Evolutionary conservation across 2,113 vertebrate species (phyloP).

Genomic region (Puffinus mauretanicus): DNA sequence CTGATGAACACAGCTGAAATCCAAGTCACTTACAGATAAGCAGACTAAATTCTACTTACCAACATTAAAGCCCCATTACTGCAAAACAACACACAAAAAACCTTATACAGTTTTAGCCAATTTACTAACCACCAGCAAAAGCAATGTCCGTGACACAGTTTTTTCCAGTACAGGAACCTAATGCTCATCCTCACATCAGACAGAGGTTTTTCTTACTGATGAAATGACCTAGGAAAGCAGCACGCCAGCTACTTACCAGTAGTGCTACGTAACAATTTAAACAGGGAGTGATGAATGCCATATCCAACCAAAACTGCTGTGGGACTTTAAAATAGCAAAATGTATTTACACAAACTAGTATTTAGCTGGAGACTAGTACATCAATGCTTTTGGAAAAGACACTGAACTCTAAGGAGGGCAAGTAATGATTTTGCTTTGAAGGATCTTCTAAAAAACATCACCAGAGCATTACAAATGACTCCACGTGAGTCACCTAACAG

Average conservation of each 20-base stretch:
- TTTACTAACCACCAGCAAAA: not conserved
- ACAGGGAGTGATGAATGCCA: not conserved
- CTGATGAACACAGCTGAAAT: not conserved
- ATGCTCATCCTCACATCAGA: not conserved
- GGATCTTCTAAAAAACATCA: not conserved
- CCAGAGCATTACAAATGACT: not conserved
- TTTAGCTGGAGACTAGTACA: not conserved
- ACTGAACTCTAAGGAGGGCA: not conserved
- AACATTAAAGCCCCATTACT: not conserved
- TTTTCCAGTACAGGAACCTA: not conserved
- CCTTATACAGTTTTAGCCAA: not conserved
- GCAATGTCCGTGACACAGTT: not conserved
- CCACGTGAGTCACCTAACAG: fast-evolving
- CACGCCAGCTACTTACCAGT: not conserved
- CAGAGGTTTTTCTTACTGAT: not conserved
- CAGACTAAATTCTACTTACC: not conserved
- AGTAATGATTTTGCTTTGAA: not conserved
- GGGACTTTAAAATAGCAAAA: not conserved
- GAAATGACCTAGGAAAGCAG: not conserved
- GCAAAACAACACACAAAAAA: not conserved
- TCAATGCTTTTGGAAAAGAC: not conserved
- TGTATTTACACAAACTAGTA: not conserved
- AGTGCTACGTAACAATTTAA: not conserved
- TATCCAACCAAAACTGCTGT: not conserved
- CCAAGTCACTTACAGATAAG: not conserved